These are phyloP conservation scores for Neofelis nebulosa DNA, from an alignment of 2,113 vertebrate genomes.

Conservation along the genomic window DNA sequence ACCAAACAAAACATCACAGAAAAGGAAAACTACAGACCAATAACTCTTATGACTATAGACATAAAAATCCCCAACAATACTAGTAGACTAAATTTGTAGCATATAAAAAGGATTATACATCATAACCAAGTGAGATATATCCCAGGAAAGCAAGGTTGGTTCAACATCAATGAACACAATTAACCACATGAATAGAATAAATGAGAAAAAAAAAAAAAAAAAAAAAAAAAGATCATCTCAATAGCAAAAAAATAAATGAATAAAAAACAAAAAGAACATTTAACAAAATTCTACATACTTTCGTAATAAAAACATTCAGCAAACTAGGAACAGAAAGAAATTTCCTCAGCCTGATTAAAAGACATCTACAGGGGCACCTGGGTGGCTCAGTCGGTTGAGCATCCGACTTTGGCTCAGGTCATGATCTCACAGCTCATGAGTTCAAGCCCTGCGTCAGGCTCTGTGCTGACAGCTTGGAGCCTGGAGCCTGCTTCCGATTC, in stretches of 20 bases:
- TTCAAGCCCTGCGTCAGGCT: no score
- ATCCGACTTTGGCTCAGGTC: no score
- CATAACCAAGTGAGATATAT: background rate
- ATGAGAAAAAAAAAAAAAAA: background rate
- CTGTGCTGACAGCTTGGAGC: no score
- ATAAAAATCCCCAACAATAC: background rate
- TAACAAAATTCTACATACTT: slow-evolving; percentile 14
- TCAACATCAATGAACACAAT: slow-evolving; percentile 12
- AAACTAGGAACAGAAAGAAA: background rate
- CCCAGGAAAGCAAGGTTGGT: background rate
- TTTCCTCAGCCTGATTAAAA: background rate
- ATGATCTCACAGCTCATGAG: no score
- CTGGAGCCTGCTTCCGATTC: no score
- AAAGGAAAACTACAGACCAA: background rate
- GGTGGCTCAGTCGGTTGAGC: no score
- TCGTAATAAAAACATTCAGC: background rate
- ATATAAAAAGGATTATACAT: background rate
- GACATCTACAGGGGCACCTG: background rate
- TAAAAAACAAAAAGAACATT: background rate
- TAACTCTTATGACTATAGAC: background rate
- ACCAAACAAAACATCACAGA: slow-evolving; percentile 9
- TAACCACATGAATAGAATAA: background rate
- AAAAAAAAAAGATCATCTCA: background rate
- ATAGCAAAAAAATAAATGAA: background rate
- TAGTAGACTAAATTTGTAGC: background rate